Conservation (phyloP, 2,113 vertebrate genomes). For the Gasterosteus nipponicus region DNA sequence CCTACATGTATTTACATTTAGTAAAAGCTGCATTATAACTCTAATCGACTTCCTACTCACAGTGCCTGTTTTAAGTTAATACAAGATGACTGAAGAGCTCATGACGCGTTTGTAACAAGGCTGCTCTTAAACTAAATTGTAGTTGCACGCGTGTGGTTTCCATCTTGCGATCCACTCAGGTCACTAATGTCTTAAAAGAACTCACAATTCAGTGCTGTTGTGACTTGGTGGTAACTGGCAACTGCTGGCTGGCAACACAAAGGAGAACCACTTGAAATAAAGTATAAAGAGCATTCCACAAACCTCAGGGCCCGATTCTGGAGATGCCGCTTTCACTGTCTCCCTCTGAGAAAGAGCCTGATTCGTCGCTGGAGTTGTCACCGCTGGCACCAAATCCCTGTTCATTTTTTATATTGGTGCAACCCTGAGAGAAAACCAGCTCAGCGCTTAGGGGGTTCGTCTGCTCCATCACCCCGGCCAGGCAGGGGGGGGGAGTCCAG, state of each 20-base stretch:
- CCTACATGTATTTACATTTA: neutral
- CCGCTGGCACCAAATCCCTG: slow-evolving; percentile 84
- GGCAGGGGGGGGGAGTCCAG: slow-evolving; percentile 84
- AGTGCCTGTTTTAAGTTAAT: neutral
- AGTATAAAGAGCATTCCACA: slow-evolving; percentile 20
- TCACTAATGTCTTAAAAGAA: neutral
- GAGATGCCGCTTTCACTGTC: slow-evolving; percentile 93
- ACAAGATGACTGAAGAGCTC: neutral
- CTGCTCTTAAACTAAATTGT: neutral
- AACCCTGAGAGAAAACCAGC: slow-evolving; percentile 85
- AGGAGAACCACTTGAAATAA: neutral
- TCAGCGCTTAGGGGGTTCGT: slow-evolving; percentile 82
- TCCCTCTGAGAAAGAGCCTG: slow-evolving; percentile 94
- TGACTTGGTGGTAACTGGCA: neutral
- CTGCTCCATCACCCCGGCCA: slow-evolving; percentile 82
- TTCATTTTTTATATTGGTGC: slow-evolving; percentile 93
- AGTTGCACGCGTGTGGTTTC: neutral
- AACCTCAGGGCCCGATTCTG: slow-evolving; percentile 93
- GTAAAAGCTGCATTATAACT: neutral
- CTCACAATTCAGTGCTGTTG: neutral
- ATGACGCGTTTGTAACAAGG: too few species aligned
- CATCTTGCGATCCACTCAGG: neutral
- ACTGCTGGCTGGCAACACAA: neutral
- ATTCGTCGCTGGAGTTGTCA: slow-evolving; percentile 96
- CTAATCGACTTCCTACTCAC: neutral